A percentile compares a stretch with the other conserved stretches of the same genome.
These are phyloP conservation scores for Drosophila tanythrix DNA, from an alignment of 2,888 invertebrate species.

Conservation along the genomic window DNA sequence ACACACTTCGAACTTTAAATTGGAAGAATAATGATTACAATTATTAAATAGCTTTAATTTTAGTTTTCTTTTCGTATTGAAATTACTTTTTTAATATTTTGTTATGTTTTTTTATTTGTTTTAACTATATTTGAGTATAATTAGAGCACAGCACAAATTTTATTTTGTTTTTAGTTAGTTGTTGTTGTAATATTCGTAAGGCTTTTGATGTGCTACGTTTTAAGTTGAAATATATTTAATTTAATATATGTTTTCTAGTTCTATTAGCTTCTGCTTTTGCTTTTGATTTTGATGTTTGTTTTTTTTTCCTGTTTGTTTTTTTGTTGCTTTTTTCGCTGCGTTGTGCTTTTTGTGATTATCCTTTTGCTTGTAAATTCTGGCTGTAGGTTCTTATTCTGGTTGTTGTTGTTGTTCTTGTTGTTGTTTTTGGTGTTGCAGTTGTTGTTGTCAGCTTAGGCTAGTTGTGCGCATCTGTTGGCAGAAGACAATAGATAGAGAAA, in stretches of 20 bases:
- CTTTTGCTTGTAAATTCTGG: conserved; percentile 77
- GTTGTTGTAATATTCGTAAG: conserved; percentile 63
- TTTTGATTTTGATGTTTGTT: conserved; percentile 6
- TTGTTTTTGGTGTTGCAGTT: conserved; percentile 22
- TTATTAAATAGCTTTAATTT: conserved; percentile 23
- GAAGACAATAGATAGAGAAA: not conserved
- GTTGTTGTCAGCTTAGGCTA: conserved; percentile 63
- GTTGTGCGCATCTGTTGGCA: conserved; percentile 72
- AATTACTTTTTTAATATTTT: conserved; percentile 24
- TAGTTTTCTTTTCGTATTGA: conserved; percentile 22
- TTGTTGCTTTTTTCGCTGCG: conserved; percentile 50
- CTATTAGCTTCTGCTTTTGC: conserved; percentile 9
- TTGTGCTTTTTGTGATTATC: conserved; percentile 73
- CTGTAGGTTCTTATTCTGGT: conserved; percentile 27
- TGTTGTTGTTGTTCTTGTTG: conserved; percentile 14
- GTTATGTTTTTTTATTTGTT: conserved; percentile 3
- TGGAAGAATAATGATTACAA: conserved; percentile 76
- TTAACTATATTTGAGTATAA: conserved; percentile 35
- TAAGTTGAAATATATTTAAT: conserved; percentile 45
- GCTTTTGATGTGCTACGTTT: conserved; percentile 72
- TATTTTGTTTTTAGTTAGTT: conserved; percentile 17
- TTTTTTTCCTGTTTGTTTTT: conserved; percentile 1
- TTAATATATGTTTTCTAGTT: conserved; percentile 30
- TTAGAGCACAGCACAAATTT: conserved; percentile 74
- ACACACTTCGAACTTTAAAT: conserved; percentile 72